These are phyloP conservation scores for Diacarnus erythraeanus DNA, from an alignment of 37 sponge, comb jelly and placozoan genomes.

Conservation along the genomic window DNA sequence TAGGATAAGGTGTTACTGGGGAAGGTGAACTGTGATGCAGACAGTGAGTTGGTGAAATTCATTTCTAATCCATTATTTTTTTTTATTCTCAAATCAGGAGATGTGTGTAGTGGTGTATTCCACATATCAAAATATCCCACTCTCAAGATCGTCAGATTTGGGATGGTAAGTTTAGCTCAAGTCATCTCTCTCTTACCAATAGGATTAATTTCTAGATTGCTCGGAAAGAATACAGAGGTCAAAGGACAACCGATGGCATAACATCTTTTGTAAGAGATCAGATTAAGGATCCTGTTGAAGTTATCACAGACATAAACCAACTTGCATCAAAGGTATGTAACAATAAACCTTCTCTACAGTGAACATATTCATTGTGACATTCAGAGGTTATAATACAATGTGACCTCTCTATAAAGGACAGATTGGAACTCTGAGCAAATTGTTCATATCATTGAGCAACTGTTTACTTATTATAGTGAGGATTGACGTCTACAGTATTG, in stretches of 20 bases:
- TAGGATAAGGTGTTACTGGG: slow-evolving; percentile 64
- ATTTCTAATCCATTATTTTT: neutral
- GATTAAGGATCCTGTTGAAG: slow-evolving; percentile 62
- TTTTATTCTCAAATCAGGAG: slow-evolving; percentile 24
- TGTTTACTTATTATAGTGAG: too few species aligned
- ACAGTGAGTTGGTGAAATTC: slow-evolving; percentile 31
- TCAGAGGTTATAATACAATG: too few species aligned
- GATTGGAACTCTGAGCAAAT: too few species aligned
- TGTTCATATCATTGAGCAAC: too few species aligned
- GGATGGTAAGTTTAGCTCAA: slow-evolving; percentile 45
- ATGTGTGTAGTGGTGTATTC: slow-evolving; percentile 52
- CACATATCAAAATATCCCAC: slow-evolving; percentile 96
- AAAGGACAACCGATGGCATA: slow-evolving; percentile 61
- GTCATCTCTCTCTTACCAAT: neutral
- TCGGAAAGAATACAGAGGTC: slow-evolving; percentile 86
- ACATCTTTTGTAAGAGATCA: slow-evolving; percentile 57
- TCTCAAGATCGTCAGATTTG: slow-evolving; percentile 86
- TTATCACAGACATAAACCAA: neutral
- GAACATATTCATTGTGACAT: neutral
- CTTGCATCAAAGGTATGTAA: slow-evolving; percentile 10
- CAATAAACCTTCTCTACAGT: too few species aligned
- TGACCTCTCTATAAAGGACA: too few species aligned
- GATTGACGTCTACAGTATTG: too few species aligned
- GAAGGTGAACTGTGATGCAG: slow-evolving; percentile 66
- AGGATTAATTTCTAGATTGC: slow-evolving; percentile 40